These are phyloP conservation scores for Saccopteryx bilineata DNA, from an alignment of 2,113 vertebrate genomes.

Conservation along the genomic window DNA sequence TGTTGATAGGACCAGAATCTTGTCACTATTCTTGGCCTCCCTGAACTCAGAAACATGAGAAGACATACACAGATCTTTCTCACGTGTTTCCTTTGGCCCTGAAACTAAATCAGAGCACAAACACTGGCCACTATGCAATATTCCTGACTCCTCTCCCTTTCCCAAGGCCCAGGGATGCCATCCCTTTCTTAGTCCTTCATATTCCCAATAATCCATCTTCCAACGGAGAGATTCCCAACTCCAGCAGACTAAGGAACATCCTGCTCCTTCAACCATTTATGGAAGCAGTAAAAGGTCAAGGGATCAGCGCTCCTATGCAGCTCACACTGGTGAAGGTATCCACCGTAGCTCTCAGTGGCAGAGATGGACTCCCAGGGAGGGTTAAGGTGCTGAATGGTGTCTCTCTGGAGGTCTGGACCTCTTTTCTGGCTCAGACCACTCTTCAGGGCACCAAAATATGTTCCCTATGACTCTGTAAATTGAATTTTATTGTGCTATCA, in stretches of 20 bases:
- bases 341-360: neutral
- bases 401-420: neutral
- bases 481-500: neutral
- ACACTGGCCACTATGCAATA: neutral
- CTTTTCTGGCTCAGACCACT: conserved; percentile 4
- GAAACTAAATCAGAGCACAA: conserved; percentile 16
- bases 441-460: neutral
- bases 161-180: neutral
- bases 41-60: neutral
- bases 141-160: neutral
- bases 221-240: neutral
- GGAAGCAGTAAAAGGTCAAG: neutral
- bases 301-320: neutral
- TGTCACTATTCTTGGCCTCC: neutral
- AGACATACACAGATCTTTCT: neutral
- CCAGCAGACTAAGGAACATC: neutral
- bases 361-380: neutral
- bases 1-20: neutral
- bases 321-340: neutral
- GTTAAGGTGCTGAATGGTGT: neutral
- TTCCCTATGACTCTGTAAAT: neutral
- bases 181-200: neutral
- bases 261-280: neutral
- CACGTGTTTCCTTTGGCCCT: neutral
- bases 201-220: neutral